A percentile compares a stretch with the other conserved stretches of the same genome.
Conservation (phyloP, 2,797 vertebrate genomes). For the Masticophis lateralis region DNA sequence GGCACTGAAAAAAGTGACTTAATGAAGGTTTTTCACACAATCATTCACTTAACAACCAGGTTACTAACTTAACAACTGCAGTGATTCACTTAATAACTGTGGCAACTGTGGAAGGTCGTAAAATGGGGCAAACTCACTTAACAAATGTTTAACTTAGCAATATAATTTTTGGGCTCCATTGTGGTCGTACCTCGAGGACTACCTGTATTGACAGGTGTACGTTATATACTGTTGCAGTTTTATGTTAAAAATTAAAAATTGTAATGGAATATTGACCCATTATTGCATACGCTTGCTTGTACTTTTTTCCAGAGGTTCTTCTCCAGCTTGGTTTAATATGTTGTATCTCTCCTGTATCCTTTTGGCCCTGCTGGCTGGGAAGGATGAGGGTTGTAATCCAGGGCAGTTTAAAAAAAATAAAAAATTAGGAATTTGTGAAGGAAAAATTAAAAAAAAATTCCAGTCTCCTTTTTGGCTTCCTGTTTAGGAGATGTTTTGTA, state of each 20-base stretch:
- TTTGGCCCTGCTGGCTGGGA: neutral
- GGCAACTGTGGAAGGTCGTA: no score
- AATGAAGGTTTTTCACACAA: neutral
- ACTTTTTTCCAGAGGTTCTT: neutral
- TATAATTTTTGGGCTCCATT: no score
- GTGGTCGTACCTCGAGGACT: neutral
- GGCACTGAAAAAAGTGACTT: neutral
- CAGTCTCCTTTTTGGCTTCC: conserved; percentile 26
- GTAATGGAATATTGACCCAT: neutral
- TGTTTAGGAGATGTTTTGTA: conserved; percentile 40
- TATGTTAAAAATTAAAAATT: neutral
- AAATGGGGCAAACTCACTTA: no score
- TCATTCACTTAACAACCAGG: neutral
- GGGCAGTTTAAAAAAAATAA: neutral
- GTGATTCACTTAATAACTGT: no score
- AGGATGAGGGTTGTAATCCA: neutral
- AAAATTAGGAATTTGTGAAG: conserved; percentile 14
- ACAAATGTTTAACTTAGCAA: no score
- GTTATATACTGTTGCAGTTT: neutral
- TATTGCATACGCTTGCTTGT: neutral
- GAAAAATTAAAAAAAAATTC: conserved; percentile 40
- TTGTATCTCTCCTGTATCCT: neutral
- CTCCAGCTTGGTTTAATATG: neutral
- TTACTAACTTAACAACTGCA: no score
- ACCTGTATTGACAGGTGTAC: neutral